Percentiles rank a stretch among this genome's conserved stretches.
phyloP scores from a whole-genome alignment of 2,113 vertebrate genomes.

The Cyprinodon variegatus region DNA sequence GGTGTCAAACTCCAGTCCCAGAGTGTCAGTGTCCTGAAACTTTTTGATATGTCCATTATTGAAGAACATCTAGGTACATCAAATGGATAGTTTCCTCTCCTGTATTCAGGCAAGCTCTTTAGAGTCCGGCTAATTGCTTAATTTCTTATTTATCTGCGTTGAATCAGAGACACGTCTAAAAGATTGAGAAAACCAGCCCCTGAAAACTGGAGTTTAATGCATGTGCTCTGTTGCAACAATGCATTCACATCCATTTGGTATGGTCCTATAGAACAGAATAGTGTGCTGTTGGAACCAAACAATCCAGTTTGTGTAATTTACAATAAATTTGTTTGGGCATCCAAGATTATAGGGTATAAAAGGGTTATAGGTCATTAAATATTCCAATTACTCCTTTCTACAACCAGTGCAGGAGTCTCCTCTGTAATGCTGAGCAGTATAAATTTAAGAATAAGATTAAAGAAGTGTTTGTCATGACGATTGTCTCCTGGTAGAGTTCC shows the following conservation, averaged over 20 bases:
- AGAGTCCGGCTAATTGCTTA: too few relatives aligned
- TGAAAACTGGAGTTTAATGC: too few relatives aligned
- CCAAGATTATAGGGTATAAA: neutral
- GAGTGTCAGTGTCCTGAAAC: too few relatives aligned
- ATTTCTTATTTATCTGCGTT: too few relatives aligned
- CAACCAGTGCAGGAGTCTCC: neutral
- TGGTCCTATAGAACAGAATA: neutral
- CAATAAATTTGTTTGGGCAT: neutral
- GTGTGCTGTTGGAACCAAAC: neutral
- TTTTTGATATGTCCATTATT: too few relatives aligned
- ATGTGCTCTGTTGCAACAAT: neutral
- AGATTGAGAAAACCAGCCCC: too few relatives aligned
- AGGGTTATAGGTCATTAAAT: neutral
- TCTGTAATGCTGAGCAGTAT: conserved; percentile 19
- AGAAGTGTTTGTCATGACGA: conserved; percentile 49
- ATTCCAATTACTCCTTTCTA: conserved; percentile 42
- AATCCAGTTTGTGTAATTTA: neutral
- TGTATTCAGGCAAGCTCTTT: too few relatives aligned
- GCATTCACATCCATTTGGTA: neutral
- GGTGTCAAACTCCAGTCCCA: too few relatives aligned
- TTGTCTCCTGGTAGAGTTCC: conserved; percentile 45
- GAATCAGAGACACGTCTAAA: too few relatives aligned
- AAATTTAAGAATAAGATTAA: conserved; percentile 59
- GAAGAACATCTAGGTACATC: too few relatives aligned
- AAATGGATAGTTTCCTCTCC: too few relatives aligned